Evolutionary conservation across 2,888 invertebrate species (phyloP).

Genomic region (Melipona bicolor): DNA sequence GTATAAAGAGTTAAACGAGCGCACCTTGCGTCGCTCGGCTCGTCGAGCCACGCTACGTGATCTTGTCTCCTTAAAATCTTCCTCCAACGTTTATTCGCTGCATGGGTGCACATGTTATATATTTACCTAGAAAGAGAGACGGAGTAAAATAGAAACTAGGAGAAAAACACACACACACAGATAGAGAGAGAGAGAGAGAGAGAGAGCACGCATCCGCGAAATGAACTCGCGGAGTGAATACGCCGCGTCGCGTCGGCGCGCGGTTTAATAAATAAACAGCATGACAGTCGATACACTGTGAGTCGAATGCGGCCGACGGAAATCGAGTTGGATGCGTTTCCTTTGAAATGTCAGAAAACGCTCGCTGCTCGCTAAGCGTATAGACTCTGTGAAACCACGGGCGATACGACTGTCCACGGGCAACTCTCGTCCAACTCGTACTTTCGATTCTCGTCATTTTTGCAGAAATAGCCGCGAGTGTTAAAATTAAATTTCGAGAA

Average conservation of each 20-base stretch:
- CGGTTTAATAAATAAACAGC: constrained; percentile 63
- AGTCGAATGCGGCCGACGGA: constrained; percentile 62
- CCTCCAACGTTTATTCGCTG: constrained; percentile 18
- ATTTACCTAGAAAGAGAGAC: not conserved
- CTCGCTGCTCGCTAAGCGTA: constrained; percentile 14
- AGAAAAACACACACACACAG: not conserved
- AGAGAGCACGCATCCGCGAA: constrained; percentile 6
- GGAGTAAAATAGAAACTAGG: not conserved
- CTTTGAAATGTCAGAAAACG: constrained; percentile 65
- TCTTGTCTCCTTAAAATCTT: constrained; percentile 37
- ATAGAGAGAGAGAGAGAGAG: not conserved
- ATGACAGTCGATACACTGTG: constrained; percentile 52
- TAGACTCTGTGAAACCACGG: constrained; percentile 46
- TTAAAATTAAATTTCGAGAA: no score
- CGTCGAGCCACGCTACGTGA: constrained; percentile 22
- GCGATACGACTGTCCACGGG: constrained; percentile 27
- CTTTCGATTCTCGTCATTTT: constrained; percentile 5
- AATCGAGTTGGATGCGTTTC: constrained; percentile 58
- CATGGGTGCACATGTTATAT: not conserved
- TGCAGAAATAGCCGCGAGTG: constrained; percentile 4
- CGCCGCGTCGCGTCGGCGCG: constrained; percentile 5
- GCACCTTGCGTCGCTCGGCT: not conserved
- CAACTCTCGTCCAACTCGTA: not conserved
- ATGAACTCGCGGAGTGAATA: constrained; percentile 32
- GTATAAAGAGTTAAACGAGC: constrained; percentile 24